Evolutionary conservation across 2,797 vertebrate species (phyloP).

Genomic region (Malurus splendens): DNA sequence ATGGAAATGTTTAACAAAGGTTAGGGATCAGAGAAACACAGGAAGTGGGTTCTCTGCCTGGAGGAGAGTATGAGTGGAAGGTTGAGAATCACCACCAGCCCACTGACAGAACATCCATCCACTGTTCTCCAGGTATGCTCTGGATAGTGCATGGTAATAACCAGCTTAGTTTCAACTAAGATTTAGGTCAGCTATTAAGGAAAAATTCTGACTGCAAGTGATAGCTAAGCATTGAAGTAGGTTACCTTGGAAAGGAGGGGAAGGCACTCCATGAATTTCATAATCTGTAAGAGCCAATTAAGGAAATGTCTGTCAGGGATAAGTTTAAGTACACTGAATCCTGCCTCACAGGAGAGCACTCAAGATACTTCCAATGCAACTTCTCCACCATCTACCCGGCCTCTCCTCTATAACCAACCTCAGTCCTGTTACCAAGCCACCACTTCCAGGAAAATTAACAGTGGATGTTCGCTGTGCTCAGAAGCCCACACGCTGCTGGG

Average conservation of each 20-base stretch:
- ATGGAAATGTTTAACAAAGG: background rate
- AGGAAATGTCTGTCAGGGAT: background rate
- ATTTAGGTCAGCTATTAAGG: constrained; percentile 16
- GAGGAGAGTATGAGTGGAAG: background rate
- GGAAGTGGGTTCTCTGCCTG: background rate
- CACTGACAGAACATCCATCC: background rate
- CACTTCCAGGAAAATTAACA: background rate
- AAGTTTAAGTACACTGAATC: background rate
- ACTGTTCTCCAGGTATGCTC: background rate
- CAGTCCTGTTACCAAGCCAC: fast-evolving
- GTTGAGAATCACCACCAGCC: background rate
- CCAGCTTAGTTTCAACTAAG: constrained; percentile 1
- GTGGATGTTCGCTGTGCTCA: fast-evolving
- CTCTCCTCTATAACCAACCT: background rate
- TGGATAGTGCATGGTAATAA: background rate
- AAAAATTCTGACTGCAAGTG: background rate
- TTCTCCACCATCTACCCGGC: background rate
- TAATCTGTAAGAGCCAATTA: background rate
- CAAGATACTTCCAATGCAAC: background rate
- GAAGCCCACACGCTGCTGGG: fast-evolving
- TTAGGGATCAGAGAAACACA: background rate
- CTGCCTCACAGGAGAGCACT: background rate
- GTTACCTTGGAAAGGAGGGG: background rate
- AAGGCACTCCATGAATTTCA: background rate
- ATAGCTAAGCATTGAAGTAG: background rate